Conservation (phyloP, 2,888 invertebrate genomes). For the Lepidochitona cinerea region DNA sequence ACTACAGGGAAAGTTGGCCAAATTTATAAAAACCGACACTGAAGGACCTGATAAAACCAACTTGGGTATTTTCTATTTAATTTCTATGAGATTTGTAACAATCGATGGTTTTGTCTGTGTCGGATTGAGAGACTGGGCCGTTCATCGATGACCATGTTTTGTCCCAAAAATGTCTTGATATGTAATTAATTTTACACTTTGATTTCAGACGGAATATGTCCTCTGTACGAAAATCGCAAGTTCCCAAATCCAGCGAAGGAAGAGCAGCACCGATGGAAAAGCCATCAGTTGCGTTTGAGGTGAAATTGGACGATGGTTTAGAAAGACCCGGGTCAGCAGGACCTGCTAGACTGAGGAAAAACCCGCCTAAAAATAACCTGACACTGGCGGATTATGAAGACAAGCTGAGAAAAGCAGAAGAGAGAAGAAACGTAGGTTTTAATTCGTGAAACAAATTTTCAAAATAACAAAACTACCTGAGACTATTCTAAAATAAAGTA, state of each 20-base stretch:
- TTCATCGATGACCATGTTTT: too few relatives aligned
- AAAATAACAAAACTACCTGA: not conserved
- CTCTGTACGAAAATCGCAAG: not conserved
- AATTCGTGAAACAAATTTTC: too few relatives aligned
- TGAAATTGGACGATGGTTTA: not conserved
- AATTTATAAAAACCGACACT: too few relatives aligned
- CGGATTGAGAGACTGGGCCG: too few relatives aligned
- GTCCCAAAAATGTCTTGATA: too few relatives aligned
- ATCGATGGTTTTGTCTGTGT: too few relatives aligned
- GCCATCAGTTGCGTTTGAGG: not conserved
- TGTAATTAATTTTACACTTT: too few relatives aligned
- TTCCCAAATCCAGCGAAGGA: not conserved
- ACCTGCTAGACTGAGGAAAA: not conserved
- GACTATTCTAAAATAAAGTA: not conserved
- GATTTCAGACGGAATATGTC: too few relatives aligned
- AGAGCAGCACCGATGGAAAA: not conserved
- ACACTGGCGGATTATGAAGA: slow-evolving; percentile 17
- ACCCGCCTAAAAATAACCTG: not conserved
- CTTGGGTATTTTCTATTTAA: too few relatives aligned
- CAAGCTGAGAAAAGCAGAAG: slow-evolving; percentile 28
- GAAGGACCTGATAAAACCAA: too few relatives aligned
- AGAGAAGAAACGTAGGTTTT: slow-evolving; percentile 21
- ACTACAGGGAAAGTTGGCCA: too few relatives aligned
- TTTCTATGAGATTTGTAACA: too few relatives aligned
- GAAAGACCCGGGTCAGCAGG: not conserved